Conservation (phyloP, 1,140 invertebrate species). For the Diorhabda carinulata region DNA sequence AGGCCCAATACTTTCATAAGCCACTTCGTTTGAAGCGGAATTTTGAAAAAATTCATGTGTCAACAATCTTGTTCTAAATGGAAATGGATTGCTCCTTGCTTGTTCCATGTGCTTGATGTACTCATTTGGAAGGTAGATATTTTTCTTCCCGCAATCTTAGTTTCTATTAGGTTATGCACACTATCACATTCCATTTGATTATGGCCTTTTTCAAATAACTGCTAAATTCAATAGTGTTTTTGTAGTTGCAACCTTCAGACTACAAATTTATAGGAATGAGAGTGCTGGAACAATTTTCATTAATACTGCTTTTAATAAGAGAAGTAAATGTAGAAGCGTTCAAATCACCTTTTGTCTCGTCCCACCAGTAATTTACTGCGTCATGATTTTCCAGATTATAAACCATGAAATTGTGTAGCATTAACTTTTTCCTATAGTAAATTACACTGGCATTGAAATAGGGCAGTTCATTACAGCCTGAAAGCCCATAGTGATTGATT, state of each 20-base stretch:
- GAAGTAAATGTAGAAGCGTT: background rate
- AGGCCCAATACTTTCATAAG: too few species aligned
- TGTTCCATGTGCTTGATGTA: background rate
- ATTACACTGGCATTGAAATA: slow-evolving; percentile 30
- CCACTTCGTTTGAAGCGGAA: too few species aligned
- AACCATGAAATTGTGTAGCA: background rate
- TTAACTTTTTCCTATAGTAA: background rate
- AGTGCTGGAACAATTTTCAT: slow-evolving; percentile 5
- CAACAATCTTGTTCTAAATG: background rate
- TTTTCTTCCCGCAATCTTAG: background rate
- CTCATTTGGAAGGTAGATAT: background rate
- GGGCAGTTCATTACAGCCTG: slow-evolving; percentile 46
- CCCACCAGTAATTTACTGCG: background rate
- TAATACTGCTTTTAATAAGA: slow-evolving; percentile 1
- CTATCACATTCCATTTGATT: slow-evolving; percentile 49
- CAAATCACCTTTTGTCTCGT: background rate
- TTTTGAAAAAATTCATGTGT: background rate
- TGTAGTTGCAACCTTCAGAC: slow-evolving; percentile 23
- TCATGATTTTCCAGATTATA: background rate
- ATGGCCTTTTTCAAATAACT: slow-evolving; percentile 44
- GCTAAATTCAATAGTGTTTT: slow-evolving; percentile 42
- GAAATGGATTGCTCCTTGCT: background rate
- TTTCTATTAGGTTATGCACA: slow-evolving; percentile 38
- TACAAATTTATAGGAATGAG: slow-evolving; percentile 8
- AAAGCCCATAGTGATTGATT: slow-evolving; percentile 40